phyloP scores from a whole-genome alignment of 2,888 invertebrate genomes.

The Nomada ruficornis region DNA sequence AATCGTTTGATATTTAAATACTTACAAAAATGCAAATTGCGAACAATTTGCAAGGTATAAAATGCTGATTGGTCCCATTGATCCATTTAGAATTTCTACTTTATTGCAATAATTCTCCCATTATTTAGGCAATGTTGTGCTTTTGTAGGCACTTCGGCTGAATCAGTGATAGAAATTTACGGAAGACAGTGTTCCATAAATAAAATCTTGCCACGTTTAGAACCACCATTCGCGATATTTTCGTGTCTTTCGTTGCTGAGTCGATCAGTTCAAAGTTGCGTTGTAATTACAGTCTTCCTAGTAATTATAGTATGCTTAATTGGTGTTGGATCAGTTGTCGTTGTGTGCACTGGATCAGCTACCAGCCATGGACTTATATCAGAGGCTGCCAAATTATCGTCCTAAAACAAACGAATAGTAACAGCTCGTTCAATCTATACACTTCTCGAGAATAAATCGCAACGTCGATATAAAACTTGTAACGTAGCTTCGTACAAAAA shows the following conservation, averaged over 20 bases:
- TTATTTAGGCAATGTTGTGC: constrained; percentile 24
- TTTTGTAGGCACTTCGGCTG: constrained; percentile 43
- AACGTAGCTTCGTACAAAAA: not conserved
- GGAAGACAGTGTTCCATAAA: constrained; percentile 58
- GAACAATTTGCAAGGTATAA: constrained; percentile 17
- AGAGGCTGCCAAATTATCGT: constrained; percentile 84
- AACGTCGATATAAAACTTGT: no score
- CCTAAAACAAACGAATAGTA: constrained; percentile 81
- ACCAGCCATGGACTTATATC: constrained; percentile 91
- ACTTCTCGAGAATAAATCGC: not conserved
- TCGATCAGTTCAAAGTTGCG: constrained; percentile 87
- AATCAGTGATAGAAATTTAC: constrained; percentile 33
- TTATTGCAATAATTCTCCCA: constrained; percentile 6
- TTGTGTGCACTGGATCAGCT: constrained; percentile 86
- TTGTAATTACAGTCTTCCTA: constrained; percentile 94
- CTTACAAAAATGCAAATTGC: constrained; percentile 29
- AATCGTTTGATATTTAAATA: not conserved
- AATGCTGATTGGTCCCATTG: constrained; percentile 41
- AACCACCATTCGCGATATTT: constrained; percentile 13
- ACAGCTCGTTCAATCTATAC: not conserved
- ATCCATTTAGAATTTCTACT: not conserved
- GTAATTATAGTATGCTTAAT: constrained; percentile 89
- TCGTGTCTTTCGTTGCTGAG: constrained; percentile 33
- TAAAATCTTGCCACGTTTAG: constrained; percentile 19
- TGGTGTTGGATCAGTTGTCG: constrained; percentile 87